Evolutionary conservation across 2,797 vertebrate species (phyloP), one percentile per base, ranked within the genome.

Genomic region (Sebastes glaucus): DNA sequence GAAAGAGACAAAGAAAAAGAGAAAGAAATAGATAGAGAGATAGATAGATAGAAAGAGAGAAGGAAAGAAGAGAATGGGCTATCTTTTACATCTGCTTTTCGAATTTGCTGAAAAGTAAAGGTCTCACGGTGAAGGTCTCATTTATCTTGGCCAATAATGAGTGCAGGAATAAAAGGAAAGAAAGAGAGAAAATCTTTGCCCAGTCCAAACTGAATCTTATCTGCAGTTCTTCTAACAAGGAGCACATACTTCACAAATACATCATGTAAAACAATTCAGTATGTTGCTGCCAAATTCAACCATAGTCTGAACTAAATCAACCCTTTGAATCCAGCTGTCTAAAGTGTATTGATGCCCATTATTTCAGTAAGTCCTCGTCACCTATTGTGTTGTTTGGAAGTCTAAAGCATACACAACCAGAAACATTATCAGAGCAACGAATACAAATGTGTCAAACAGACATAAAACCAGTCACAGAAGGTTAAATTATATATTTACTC

Each of bases 81-180:
- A 72, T 62, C 56, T 80, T 53, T 73, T 66, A 78, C 68, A 38
- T 38, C 8, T 60, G 57, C 52, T 80, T 52, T 42, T 42, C 38
- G 16, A 30, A 66, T 78, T 89, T 52, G 63, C 33, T 28, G 27
- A 67, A 74, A 81, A 59, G 59, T 53, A 89, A 90, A 90, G 88
- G 85, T 86, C 84, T 86, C 62, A 35, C 14, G 0, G 62, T 77
- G 60, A 70, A 80, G 67, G 74, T 80, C 84, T 83, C 82, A 83
- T 92, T 92, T 79, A 78, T 93, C 89, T 69, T 55, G 23, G 73
- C 38, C 55, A 49, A 62, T 85, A 77, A 88, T 81, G 70, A 74
- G 73, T 56, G 65, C 61, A 57, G 25, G 10, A 52, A 76, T 9
- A 55, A 77, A 61, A 65, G 38, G 22, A 74, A 62, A 35, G 20